Evolutionary conservation across 2,797 vertebrate genomes (phyloP).

Genomic region (Hipposideros larvatus): DNA sequence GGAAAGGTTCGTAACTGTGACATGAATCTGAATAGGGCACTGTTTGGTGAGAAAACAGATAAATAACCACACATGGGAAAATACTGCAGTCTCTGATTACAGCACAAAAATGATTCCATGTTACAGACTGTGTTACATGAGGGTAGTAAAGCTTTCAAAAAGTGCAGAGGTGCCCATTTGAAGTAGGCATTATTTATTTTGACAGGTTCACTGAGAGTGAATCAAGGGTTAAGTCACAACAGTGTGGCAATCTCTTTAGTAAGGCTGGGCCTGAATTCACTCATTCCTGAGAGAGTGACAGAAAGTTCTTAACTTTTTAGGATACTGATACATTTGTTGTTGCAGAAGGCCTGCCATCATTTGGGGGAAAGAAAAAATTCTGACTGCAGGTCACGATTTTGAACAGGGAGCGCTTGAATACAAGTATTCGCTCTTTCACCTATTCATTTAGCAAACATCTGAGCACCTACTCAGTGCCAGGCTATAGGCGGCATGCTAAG

Average conservation of each 20-base stretch:
- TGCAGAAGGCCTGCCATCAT: background rate
- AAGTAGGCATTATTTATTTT: background rate
- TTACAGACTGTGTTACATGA: background rate
- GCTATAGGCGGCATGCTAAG: background rate
- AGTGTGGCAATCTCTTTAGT: background rate
- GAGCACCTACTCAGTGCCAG: background rate
- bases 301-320: constrained; percentile 1
- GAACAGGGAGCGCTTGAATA: background rate
- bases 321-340: background rate
- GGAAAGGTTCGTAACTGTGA: background rate
- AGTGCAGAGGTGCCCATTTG: background rate
- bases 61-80: background rate
- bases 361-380: fast-evolving
- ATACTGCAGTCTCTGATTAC: background rate
- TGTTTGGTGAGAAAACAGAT: background rate
- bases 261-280: background rate
- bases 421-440: background rate
- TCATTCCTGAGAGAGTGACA: background rate
- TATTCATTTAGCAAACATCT: background rate
- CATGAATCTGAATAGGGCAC: background rate
- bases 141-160: background rate
- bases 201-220: background rate
- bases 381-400: background rate
- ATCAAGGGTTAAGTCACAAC: background rate
- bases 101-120: background rate